These are phyloP conservation scores for Ceratina japonica DNA, from an alignment of 1,140 invertebrate species.

Conservation along the genomic window DNA sequence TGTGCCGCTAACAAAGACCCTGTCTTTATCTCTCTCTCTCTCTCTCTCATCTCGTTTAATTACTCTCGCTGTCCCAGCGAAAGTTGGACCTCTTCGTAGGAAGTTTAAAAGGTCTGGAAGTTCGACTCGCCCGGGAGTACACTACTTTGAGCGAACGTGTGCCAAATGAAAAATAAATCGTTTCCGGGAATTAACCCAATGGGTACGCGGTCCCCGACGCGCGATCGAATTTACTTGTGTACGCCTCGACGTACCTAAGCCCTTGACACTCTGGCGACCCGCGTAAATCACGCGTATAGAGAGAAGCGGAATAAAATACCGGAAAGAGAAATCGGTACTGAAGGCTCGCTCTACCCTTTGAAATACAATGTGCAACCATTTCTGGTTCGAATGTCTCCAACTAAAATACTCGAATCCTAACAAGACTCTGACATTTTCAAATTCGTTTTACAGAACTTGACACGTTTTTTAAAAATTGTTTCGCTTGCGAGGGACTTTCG, in stretches of 20 bases:
- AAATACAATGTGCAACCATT: not conserved
- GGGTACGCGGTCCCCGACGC: not conserved
- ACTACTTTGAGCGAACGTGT: not conserved
- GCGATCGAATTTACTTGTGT: slow-evolving; percentile 2
- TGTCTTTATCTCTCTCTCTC: not conserved
- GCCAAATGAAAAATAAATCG: slow-evolving; percentile 33
- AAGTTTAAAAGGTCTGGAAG: slow-evolving; percentile 3
- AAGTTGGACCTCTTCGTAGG: not conserved
- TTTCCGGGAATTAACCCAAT: slow-evolving; percentile 22
- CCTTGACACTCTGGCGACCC: not conserved
- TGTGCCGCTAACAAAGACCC: no score
- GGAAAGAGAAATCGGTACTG: not conserved
- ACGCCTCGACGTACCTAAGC: not conserved
- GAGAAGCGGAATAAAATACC: slow-evolving; percentile 7
- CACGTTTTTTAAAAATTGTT: no score
- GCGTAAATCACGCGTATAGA: slow-evolving; percentile 9
- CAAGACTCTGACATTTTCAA: no score
- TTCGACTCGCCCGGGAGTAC: not conserved
- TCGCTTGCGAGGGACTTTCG: no score
- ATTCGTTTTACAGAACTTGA: no score
- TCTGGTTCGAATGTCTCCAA: no score
- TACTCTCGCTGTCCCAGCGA: no score
- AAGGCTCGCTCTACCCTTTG: not conserved
- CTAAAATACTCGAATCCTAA: no score
- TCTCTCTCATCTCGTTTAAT: not conserved